Evolutionary conservation across 2,888 invertebrate genomes (phyloP), one percentile per base, ranked within the genome.

Genomic region (Platycheirus rosarum): DNA sequence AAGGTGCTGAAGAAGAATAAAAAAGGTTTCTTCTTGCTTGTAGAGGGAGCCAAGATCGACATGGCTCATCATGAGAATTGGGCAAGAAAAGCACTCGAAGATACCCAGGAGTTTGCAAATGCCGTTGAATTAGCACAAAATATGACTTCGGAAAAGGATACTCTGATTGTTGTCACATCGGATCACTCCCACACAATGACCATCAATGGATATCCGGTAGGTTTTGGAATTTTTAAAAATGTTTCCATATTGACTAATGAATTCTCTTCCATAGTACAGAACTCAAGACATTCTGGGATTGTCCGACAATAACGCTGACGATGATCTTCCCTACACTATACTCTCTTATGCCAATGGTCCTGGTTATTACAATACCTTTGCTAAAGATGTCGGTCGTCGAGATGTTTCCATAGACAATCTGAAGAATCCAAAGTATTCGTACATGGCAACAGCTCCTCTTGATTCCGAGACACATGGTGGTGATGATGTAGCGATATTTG

Each of bases 151-250:
- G 89, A 89, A 0, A 91, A 93, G 0, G 95, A 97, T 26, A 97
- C 97, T 0, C 91, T 97, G n/a, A 92, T 97, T 9, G 92, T 97
- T 0, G 97, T 96, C 2, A 96, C 96, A 0, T 93, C 96, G 0
- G 96, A 96, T 89, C 96, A 96, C 86, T 93, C 95, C 0, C 96
- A 96, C 87, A 94, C 95, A 0, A 93, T 96, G 93, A 93, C 93
- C 6, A 92, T 95, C 71, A 94, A 93, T 76, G 96, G 97, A 0
- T 96, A 96, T 88, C 94, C 95, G 48, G 91, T 92, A 55, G 91
- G 95, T 84, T 5, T 3, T 42, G 0, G n/a, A n/a, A n/a, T 16
- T 9, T 11, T 16, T 8, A 37, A 23, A 2, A 35, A 20, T 9
- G 9, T 4, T n/a, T n/a, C 8, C 11, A 2, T n/a, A 9, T 3